These are phyloP conservation scores for Cordylochernes scorpioides DNA, from an alignment of 2,888 invertebrate species.

Conservation along the genomic window DNA sequence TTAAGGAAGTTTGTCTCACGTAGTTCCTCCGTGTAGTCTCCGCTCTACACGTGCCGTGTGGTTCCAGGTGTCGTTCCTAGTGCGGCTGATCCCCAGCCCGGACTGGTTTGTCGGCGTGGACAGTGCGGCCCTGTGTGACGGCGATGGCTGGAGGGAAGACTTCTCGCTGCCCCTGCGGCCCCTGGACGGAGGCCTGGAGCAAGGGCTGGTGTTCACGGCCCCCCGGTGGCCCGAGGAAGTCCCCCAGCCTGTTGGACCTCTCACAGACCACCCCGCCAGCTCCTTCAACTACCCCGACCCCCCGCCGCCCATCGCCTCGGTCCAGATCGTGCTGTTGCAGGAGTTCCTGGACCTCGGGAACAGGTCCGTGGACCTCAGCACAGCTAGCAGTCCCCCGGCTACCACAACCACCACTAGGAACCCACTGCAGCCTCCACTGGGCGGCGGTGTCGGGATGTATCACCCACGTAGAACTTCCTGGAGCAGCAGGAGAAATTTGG, in stretches of 20 bases:
- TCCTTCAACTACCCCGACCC: constrained; percentile 78
- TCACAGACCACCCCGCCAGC: constrained; percentile 72
- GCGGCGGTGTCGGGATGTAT: too few relatives aligned
- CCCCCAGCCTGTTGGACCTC: constrained; percentile 57
- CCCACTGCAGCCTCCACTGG: too few relatives aligned
- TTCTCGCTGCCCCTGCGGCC: constrained; percentile 74
- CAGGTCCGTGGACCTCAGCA: too few relatives aligned
- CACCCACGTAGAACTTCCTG: too few relatives aligned
- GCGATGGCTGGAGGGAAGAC: constrained; percentile 69
- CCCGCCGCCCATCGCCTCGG: constrained; percentile 63
- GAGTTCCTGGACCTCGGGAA: too few relatives aligned
- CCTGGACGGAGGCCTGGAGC: constrained; percentile 74
- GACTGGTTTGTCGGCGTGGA: constrained; percentile 81
- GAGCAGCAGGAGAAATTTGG: too few relatives aligned
- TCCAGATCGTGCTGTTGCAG: constrained; percentile 26
- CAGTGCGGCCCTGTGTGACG: constrained; percentile 63
- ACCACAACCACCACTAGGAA: not conserved
- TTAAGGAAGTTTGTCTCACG: constrained; percentile 78
- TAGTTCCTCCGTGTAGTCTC: constrained; percentile 73
- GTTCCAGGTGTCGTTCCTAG: constrained; percentile 56
- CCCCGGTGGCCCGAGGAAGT: constrained; percentile 83
- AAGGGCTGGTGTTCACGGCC: constrained; percentile 85
- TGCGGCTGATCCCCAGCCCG: constrained; percentile 68
- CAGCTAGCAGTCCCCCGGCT: constrained; percentile 2
- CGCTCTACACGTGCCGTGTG: constrained; percentile 44